Evolutionary conservation across 2,888 invertebrate species (phyloP).

Genomic region (Aphidius colemani): DNA sequence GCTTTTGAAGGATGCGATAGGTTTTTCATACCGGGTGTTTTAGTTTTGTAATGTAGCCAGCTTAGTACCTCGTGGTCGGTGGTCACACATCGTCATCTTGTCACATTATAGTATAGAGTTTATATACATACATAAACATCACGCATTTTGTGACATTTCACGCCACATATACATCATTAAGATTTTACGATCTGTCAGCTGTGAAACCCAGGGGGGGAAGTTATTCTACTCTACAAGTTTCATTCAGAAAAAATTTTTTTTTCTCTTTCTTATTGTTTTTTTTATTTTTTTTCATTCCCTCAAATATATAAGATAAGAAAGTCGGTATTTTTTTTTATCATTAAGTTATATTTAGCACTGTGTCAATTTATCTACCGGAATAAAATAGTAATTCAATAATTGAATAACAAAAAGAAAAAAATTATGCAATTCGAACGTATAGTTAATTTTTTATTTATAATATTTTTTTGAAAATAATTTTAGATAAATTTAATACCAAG

Average conservation of each 20-base stretch:
- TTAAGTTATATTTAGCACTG: too few species aligned
- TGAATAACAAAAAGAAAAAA: too few species aligned
- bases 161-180: slow-evolving; percentile 45
- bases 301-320: background rate
- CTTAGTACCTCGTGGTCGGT: slow-evolving; percentile 18
- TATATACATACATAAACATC: slow-evolving; percentile 3
- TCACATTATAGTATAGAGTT: background rate
- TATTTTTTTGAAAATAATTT: too few species aligned
- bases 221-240: slow-evolving; percentile 41
- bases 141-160: slow-evolving; percentile 40
- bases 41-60: too few species aligned
- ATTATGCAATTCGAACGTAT: too few species aligned
- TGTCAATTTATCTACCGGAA: too few species aligned
- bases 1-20: slow-evolving; percentile 27
- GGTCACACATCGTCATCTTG: background rate
- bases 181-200: slow-evolving; percentile 48
- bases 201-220: slow-evolving; percentile 39
- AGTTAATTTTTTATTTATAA: too few species aligned
- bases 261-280: slow-evolving; percentile 4
- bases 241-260: slow-evolving; percentile 38
- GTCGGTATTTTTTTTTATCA: too few species aligned
- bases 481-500: too few species aligned
- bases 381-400: too few species aligned
- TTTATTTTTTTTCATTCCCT: background rate
- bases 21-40: slow-evolving; percentile 18